Percentiles rank a stretch among this genome's conserved stretches.
These are phyloP conservation scores for Ictalurus punctatus DNA, from an alignment of 2,113 vertebrate species.

Conservation along the genomic window DNA sequence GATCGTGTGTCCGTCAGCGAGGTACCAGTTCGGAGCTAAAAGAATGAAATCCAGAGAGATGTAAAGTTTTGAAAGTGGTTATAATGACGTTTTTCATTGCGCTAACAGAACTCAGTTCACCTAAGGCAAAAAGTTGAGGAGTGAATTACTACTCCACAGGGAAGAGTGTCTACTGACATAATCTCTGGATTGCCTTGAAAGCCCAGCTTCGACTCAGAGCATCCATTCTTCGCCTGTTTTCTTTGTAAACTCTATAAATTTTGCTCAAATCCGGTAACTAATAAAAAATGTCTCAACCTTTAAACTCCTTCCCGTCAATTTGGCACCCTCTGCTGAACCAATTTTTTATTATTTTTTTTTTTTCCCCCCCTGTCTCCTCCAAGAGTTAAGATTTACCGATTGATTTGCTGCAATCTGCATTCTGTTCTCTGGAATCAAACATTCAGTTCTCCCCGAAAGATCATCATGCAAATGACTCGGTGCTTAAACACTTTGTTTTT, in stretches of 20 bases:
- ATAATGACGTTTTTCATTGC: constrained; percentile 16
- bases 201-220: constrained; percentile 50
- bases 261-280: constrained; percentile 36
- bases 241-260: constrained; percentile 44
- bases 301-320: constrained; percentile 35
- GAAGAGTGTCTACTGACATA: constrained; percentile 64
- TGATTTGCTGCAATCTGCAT: constrained; percentile 19
- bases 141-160: constrained; percentile 51
- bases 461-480: constrained; percentile 24
- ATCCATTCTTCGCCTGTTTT: constrained; percentile 53
- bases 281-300: constrained; percentile 37
- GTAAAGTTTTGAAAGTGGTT: constrained; percentile 32
- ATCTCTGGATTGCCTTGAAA: constrained; percentile 65
- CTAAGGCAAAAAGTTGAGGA: constrained; percentile 28
- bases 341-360: not conserved
- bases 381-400: constrained; percentile 39
- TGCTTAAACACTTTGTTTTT: not conserved
- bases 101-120: constrained; percentile 15
- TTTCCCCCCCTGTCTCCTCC: not conserved
- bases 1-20: constrained; percentile 3
- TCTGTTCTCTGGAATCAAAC: constrained; percentile 18
- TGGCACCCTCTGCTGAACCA: constrained; percentile 2
- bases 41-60: constrained; percentile 40
- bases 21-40: constrained; percentile 11
- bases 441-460: constrained; percentile 12